phyloP scores from a whole-genome alignment of 2,797 vertebrate genomes.

The Chelon auratus region DNA sequence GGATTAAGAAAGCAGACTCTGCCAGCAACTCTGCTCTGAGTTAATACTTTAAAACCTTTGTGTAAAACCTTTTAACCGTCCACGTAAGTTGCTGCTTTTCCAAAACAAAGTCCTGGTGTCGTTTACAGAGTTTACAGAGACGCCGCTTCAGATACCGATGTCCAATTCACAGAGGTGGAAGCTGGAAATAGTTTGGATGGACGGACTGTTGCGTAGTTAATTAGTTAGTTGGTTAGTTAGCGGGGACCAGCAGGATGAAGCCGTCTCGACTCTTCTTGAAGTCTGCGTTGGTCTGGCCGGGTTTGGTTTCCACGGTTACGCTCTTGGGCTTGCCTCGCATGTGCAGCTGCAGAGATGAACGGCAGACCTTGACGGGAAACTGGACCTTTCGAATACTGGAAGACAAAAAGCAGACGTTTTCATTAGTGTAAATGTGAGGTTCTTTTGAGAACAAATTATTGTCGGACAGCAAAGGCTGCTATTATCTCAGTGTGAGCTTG shows the following conservation, averaged over 20 bases:
- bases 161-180: too few relatives aligned
- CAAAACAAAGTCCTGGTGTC: neutral
- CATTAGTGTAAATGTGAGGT: neutral
- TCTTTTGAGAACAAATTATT: too few relatives aligned
- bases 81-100: neutral
- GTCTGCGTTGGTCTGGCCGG: constrained; percentile 68
- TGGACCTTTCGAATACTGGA: constrained; percentile 72
- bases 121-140: neutral
- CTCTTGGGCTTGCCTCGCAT: constrained; percentile 82
- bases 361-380: constrained; percentile 80
- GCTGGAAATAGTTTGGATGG: too few relatives aligned
- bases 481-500: too few relatives aligned
- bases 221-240: constrained; percentile 50
- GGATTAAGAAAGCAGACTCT: constrained; percentile 12
- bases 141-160: neutral
- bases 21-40: constrained; percentile 9
- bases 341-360: constrained; percentile 73
- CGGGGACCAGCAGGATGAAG: constrained; percentile 79
- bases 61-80: neutral
- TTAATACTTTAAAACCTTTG: constrained; percentile 5
- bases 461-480: too few relatives aligned
- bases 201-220: neutral
- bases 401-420: constrained; percentile 40
- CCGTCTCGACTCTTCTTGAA: constrained; percentile 84
- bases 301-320: constrained; percentile 77